Evolutionary conservation across 2,113 vertebrate genomes (phyloP).

Genomic region (Uria aalge): DNA sequence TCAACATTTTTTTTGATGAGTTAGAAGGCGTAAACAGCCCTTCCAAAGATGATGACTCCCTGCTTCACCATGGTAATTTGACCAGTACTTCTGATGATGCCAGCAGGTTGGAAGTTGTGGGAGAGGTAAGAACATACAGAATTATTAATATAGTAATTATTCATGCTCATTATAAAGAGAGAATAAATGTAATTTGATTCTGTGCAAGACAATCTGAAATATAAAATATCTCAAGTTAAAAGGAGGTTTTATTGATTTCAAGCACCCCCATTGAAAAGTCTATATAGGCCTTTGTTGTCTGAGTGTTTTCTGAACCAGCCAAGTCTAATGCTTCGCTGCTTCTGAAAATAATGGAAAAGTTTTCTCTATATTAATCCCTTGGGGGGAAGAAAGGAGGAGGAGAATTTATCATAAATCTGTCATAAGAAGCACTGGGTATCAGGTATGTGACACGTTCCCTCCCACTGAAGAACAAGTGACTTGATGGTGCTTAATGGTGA

Average conservation of each 20-base stretch:
- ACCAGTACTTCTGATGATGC: conserved; percentile 86
- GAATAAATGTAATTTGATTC: background rate
- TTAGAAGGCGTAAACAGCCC: conserved; percentile 82
- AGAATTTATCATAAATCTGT: background rate
- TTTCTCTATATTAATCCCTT: background rate
- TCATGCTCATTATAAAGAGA: background rate
- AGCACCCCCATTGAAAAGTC: background rate
- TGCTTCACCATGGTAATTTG: conserved; percentile 84
- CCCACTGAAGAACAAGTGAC: background rate
- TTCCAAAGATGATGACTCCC: conserved; percentile 88
- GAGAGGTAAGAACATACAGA: conserved; percentile 77
- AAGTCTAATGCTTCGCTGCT: background rate
- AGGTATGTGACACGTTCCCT: background rate
- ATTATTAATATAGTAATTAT: background rate
- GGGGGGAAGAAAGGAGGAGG: background rate
- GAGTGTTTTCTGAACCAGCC: background rate
- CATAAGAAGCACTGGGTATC: background rate
- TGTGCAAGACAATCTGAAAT: background rate
- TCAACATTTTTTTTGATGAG: conserved; percentile 86
- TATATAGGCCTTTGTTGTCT: background rate
- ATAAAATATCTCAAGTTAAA: background rate
- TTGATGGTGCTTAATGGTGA: background rate
- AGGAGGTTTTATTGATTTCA: background rate
- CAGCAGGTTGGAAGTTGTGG: conserved; percentile 79
- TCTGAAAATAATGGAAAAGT: background rate